Conservation (phyloP, 2,113 vertebrate species). For the Coturnix japonica region DNA sequence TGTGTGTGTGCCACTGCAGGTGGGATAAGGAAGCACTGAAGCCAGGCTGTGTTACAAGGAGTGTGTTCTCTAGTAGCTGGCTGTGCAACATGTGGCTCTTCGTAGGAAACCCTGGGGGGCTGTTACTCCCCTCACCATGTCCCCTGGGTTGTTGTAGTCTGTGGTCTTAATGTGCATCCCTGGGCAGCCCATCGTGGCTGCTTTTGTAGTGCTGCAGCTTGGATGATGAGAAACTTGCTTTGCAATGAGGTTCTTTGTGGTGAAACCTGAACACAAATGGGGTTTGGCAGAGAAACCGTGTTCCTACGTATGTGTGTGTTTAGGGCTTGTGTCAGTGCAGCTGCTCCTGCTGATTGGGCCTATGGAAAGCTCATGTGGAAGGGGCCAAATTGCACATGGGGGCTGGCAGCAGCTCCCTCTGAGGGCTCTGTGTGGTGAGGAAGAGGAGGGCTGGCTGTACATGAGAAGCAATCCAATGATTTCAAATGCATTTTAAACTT, state of each 20-base stretch:
- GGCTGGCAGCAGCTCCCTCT: not conserved
- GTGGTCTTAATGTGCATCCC: not conserved
- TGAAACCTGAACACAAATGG: rapidly evolving
- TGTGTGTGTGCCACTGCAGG: rapidly evolving
- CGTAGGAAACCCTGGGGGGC: rapidly evolving
- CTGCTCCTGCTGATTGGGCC: not conserved
- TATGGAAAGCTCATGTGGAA: not conserved
- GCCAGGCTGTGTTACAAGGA: not conserved
- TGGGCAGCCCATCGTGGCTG: not conserved
- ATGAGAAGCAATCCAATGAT: not conserved
- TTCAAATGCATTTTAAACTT: not conserved
- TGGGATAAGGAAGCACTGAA: rapidly evolving
- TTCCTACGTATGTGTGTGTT: rapidly evolving
- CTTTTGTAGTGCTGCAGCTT: rapidly evolving
- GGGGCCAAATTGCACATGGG: not conserved
- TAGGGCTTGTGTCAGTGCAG: not conserved
- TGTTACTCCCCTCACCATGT: not conserved
- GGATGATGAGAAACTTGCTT: rapidly evolving
- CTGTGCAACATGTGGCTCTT: rapidly evolving
- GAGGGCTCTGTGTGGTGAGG: not conserved
- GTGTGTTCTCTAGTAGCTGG: rapidly evolving
- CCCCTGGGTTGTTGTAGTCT: rapidly evolving
- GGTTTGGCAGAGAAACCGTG: not conserved
- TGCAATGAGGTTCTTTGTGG: not conserved
- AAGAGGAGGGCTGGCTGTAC: not conserved